phyloP scores from a whole-genome alignment of 1,140 invertebrate species.

The Dysdera silvatica region DNA sequence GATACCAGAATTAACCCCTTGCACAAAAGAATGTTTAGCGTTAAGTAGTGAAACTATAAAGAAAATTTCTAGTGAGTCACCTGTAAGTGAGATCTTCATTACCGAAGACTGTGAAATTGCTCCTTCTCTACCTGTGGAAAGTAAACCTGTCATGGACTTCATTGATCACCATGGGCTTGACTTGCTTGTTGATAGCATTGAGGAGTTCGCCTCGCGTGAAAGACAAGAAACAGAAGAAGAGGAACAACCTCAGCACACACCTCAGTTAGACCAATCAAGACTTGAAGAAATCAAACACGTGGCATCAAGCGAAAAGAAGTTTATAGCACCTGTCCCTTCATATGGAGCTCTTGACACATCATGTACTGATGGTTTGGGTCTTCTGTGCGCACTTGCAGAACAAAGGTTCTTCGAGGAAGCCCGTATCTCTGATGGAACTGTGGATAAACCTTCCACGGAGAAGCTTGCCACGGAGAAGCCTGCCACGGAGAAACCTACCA shows the following conservation, averaged over 20 bases:
- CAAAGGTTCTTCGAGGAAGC: slow-evolving; percentile 67
- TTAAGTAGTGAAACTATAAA: no score
- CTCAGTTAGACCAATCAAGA: not conserved
- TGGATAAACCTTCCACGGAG: not conserved
- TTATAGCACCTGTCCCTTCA: slow-evolving; percentile 3
- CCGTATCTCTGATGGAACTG: slow-evolving; percentile 41
- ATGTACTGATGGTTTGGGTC: slow-evolving; percentile 53
- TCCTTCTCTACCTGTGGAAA: slow-evolving; percentile 27
- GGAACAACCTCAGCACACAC: not conserved
- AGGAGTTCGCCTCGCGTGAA: slow-evolving; percentile 44
- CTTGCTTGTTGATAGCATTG: slow-evolving; percentile 70
- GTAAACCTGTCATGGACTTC: slow-evolving; percentile 32
- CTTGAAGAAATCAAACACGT: not conserved
- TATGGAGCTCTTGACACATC: slow-evolving; percentile 19
- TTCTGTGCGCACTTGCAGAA: slow-evolving; percentile 75
- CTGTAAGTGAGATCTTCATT: no score
- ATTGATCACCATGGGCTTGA: slow-evolving; percentile 56
- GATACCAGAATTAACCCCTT: no score
- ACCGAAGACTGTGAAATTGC: slow-evolving; percentile 21
- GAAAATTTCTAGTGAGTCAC: no score
- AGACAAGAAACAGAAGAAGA: slow-evolving; percentile 31
- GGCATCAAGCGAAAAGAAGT: not conserved
- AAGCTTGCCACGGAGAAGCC: not conserved
- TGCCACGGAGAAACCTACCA: not conserved
- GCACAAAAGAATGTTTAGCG: no score